These are phyloP conservation scores for Cantharis nigra DNA, from an alignment of 2,888 invertebrate species.

Conservation along the genomic window DNA sequence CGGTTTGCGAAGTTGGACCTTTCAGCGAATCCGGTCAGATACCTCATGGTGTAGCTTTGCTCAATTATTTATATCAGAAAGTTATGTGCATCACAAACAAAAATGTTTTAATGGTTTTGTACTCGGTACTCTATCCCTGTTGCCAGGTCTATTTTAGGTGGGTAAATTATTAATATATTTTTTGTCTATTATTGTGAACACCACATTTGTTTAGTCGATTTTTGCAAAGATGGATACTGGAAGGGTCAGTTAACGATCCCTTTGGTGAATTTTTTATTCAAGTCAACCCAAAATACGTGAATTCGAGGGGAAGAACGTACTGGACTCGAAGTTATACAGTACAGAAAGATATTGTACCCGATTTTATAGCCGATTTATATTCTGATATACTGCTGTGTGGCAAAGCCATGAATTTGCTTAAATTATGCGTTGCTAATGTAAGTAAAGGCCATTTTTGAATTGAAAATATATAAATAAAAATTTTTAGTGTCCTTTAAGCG, in stretches of 20 bases:
- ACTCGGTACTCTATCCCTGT: conserved; percentile 53
- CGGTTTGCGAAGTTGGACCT: conserved; percentile 60
- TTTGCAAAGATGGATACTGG: conserved; percentile 83
- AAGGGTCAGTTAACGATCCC: conserved; percentile 79
- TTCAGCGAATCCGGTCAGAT: conserved; percentile 43
- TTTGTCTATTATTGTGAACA: neutral
- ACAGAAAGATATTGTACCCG: conserved; percentile 63
- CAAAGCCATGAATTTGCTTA: conserved; percentile 72
- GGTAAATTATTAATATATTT: neutral
- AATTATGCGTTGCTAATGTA: conserved; percentile 71
- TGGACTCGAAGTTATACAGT: conserved; percentile 70
- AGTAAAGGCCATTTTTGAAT: conserved; percentile 42
- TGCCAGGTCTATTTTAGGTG: conserved; percentile 53
- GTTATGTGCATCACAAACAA: conserved; percentile 63
- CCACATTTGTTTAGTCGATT: conserved; percentile 57
- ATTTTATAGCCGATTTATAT: conserved; percentile 67
- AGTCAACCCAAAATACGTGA: conserved; percentile 67
- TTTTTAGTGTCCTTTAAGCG: conserved; percentile 47
- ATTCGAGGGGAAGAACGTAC: conserved; percentile 66
- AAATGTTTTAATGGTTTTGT: conserved; percentile 61
- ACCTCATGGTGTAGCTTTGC: conserved; percentile 62
- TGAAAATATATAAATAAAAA: neutral
- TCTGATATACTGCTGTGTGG: conserved; percentile 74
- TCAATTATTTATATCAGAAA: conserved; percentile 69
- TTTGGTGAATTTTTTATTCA: conserved; percentile 86